Base-by-base conservation (phyloP, 1,140 invertebrate species). In the Lepidurus packardi region DNA sequence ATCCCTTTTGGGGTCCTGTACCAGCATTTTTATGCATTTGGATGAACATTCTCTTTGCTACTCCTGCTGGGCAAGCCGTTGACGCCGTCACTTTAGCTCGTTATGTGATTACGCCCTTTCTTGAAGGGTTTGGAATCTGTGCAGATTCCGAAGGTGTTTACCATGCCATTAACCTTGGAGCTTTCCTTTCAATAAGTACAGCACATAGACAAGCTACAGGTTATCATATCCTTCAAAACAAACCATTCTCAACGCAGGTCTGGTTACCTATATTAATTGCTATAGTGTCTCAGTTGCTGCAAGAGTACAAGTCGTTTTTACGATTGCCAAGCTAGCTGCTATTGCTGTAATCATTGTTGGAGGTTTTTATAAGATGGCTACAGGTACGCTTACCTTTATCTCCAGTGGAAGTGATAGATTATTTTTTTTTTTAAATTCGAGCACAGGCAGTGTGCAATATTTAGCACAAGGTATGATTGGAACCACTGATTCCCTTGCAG, bases 51-150 rank as follows among this genome's bases (percentile, higher is more conserved):
- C 80, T 85, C 4, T 81, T 87, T 7, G 78, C 84, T 0, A 83
- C 82, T 13, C 85, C 87, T 0, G 83, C 85, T 9, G 73, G 79
- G 0, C 78, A 80, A 25, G 82, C 83, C 11, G 80, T 84, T 4
- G 75, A 16, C 25, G 47, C 79, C 16, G 1, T 77, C 79, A 34
- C 34, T 13, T 80, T 77, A 41, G 73, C 76, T 43, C 92, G 97
- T 84, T 98, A 98, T 84, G 91, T 94, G 25, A 92, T 94, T 13
- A 92, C 94, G 82, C 93, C 95, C 8, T 96, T 97, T 84, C 91
- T 94, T 77, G 88, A 89, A n/a, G 92, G 73, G 21, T 24, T 78
- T n/a, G 8, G 34, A 3, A 44, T 78, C 9, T 78, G 78, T 16
- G 73, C 65, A 1, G 78, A 78, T 44, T 21, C 42, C 6, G n/a